Conservation (phyloP, 2,888 invertebrate species). For the Caenorhabditis sinica region DNA sequence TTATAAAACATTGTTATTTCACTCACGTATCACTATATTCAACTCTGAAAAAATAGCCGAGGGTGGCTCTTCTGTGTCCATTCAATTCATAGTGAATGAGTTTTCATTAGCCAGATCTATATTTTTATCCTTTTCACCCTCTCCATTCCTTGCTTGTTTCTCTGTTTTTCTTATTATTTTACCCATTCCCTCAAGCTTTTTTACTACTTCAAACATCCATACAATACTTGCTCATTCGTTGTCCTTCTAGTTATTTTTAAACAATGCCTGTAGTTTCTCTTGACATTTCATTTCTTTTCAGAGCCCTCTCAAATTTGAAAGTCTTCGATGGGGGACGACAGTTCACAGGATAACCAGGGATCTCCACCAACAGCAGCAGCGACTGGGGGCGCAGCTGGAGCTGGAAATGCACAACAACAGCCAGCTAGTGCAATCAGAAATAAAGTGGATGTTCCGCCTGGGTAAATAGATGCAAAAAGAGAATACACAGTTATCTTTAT, state of each 20-base stretch:
- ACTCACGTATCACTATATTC: neutral
- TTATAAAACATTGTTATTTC: neutral
- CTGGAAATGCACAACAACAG: conserved; percentile 43
- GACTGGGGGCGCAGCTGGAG: neutral
- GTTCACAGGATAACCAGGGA: conserved; percentile 43
- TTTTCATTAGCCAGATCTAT: conserved; percentile 41
- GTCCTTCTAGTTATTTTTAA: no score
- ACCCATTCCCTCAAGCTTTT: neutral
- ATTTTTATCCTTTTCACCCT: conserved; percentile 6
- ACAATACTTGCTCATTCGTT: conserved; percentile 5
- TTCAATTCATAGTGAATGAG: conserved; percentile 43
- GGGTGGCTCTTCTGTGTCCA: neutral
- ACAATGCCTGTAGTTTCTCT: neutral
- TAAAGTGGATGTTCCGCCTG: conserved; percentile 61
- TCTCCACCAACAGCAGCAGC: conserved; percentile 17
- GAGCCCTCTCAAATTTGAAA: conserved; percentile 58
- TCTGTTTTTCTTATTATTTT: conserved; percentile 3
- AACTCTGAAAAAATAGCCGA: conserved; percentile 11
- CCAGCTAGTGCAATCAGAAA: conserved; percentile 55
- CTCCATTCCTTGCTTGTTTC: conserved; percentile 7
- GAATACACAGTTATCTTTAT: conserved; percentile 12
- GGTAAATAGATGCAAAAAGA: conserved; percentile 40
- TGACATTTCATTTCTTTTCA: neutral
- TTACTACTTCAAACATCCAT: neutral
- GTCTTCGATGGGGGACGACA: conserved; percentile 55